Evolutionary conservation across 37 sponge, comb jelly and placozoan species (phyloP), one percentile per base, ranked within the genome.

Genomic region (Cliona cf. orientalis): DNA sequence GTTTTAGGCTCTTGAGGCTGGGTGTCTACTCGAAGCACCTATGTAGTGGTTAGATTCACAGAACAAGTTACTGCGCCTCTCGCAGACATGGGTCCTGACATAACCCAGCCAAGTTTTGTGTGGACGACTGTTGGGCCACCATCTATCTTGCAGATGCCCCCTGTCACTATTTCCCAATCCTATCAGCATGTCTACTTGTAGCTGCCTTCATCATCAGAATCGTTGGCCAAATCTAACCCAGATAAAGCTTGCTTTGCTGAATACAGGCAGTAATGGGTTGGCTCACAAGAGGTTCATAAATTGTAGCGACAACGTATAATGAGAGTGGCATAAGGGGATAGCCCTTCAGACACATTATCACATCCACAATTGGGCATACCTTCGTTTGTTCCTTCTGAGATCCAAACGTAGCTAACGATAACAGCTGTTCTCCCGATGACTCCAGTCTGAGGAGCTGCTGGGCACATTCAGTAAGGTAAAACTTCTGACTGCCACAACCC

Each of bases 111-210:
- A 29, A 58, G 38, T 41, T 75, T 75, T 2, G 76, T 75, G 35
- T 58, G 32, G 14, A 75, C 39, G 21, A 60, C 58, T 46, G 57
- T 40, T 25, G 60, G 60, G 31, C 44, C 65, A 66, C 22, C 60
- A 6, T 17, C 78, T 39, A 39, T 25, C 26, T 42, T 3, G 7
- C 38, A 9, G 5, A 76, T 43, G 14, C 26, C 35, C 9, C 78
- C 78, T 38, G 78, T 76, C 22, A 36, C 78, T 36, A 79, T 5
- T 26, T 40, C 33, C 80, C 80, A 79, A 22, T 79, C 56, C 56
- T 53, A 53, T 53, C 12, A 59, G 43, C 42, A 76, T 62, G 41
- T 79, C 80, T 19, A 66, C 66, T 35, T 65, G 40, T 66, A 9
- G 12, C 6, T 42, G 12, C 0, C 23, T 7, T 61, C 53, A 5